These are phyloP conservation scores for Megaleporinus macrocephalus DNA, from an alignment of 2,113 vertebrate genomes.

Conservation along the genomic window DNA sequence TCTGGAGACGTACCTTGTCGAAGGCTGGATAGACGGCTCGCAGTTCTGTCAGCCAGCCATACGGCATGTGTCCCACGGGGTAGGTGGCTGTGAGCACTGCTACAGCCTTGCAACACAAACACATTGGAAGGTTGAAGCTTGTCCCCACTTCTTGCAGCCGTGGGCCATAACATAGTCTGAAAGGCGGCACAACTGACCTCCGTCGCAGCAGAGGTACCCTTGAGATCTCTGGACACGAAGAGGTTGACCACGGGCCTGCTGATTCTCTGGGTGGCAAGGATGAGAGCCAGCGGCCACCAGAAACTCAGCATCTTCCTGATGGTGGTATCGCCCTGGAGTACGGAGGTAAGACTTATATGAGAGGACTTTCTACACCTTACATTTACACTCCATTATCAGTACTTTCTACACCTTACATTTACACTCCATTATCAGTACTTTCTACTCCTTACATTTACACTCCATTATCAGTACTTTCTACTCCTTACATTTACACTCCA, in stretches of 20 bases:
- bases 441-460: no score
- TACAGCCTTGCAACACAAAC: slow-evolving; percentile 83
- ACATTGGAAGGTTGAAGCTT: neutral
- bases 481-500: no score
- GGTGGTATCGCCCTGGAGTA: slow-evolving; percentile 89
- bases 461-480: no score
- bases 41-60: slow-evolving; percentile 97
- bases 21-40: slow-evolving; percentile 97
- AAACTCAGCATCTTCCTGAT: slow-evolving; percentile 96
- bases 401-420: no score
- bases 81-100: slow-evolving; percentile 97
- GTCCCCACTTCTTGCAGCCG: neutral
- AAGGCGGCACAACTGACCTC: slow-evolving; percentile 79
- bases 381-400: no score
- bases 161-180: neutral
- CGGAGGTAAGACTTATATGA: neutral
- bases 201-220: slow-evolving; percentile 86
- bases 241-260: slow-evolving; percentile 97
- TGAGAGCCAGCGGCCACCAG: slow-evolving; percentile 98
- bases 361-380: no score
- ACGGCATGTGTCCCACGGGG: slow-evolving; percentile 98
- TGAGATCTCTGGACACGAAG: slow-evolving; percentile 95
- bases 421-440: no score
- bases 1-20: slow-evolving; percentile 86
- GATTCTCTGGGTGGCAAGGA: slow-evolving; percentile 95